Conservation (phyloP, 2,888 invertebrate genomes). For the Diloba caeruleocephala region DNA sequence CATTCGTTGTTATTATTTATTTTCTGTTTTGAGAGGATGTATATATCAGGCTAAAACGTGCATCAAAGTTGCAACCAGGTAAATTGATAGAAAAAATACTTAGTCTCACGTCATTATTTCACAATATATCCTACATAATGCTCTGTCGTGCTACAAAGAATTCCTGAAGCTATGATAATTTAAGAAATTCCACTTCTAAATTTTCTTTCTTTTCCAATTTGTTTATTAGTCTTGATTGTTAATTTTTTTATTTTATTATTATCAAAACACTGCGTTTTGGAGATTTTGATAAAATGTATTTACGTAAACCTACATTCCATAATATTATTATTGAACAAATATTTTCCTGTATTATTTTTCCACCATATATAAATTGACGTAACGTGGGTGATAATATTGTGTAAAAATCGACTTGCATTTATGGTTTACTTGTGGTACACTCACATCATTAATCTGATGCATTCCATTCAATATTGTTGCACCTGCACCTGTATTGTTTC, state of each 20-base stretch:
- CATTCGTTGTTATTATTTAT: conserved; percentile 54
- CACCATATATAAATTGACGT: conserved; percentile 18
- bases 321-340: conserved; percentile 27
- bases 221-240: conserved; percentile 21
- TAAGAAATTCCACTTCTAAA: conserved; percentile 6
- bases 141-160: conserved; percentile 3
- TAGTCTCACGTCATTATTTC: conserved; percentile 33
- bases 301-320: conserved; percentile 42
- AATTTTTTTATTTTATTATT: conserved; percentile 17
- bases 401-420: conserved; percentile 64
- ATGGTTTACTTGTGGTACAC: conserved; percentile 57
- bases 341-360: conserved; percentile 21
- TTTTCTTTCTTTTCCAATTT: conserved; percentile 14
- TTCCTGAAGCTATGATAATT: background rate
- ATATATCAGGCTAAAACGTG: conserved; percentile 35
- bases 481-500: conserved; percentile 69
- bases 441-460: conserved; percentile 62
- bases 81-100: conserved; percentile 16
- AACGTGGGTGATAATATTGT: conserved; percentile 45
- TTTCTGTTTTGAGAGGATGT: conserved; percentile 38
- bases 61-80: conserved; percentile 31
- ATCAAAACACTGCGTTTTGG: too few species aligned
- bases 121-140: conserved; percentile 39
- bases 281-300: conserved; percentile 32
- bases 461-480: conserved; percentile 74